Evolutionary conservation across 2,113 vertebrate genomes (phyloP).

Genomic region (Sapayoa aenigma): DNA sequence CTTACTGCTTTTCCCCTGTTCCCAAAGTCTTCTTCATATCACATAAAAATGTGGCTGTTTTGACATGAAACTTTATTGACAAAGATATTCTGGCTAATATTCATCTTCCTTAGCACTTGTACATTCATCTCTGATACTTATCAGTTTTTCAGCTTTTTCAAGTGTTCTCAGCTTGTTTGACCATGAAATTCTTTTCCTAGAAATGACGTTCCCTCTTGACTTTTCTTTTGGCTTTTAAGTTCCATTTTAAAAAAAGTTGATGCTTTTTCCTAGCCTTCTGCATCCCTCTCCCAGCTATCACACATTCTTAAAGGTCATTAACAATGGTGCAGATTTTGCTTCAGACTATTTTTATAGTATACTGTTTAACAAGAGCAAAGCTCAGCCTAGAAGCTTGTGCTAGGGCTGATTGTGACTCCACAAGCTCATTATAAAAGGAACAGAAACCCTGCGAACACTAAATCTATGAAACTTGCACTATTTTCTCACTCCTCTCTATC

Average conservation of each 20-base stretch:
- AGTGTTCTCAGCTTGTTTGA: neutral
- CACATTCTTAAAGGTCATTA: neutral
- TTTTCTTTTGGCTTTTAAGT: neutral
- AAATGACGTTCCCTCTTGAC: neutral
- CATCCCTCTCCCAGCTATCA: neutral
- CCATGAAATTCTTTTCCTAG: neutral
- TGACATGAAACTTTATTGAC: neutral
- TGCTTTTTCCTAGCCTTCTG: neutral
- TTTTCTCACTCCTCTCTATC: neutral
- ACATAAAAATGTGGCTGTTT: neutral
- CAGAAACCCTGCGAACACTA: neutral
- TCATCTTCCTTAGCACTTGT: neutral
- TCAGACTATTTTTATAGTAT: neutral
- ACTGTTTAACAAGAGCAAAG: neutral
- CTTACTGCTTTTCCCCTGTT: neutral
- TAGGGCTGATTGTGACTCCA: neutral
- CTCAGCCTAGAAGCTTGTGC: neutral
- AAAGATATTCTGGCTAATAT: neutral
- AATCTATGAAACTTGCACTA: neutral
- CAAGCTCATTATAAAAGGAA: neutral
- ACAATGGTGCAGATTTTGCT: neutral
- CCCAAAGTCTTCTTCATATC: neutral
- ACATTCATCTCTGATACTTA: neutral
- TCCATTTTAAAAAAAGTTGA: neutral
- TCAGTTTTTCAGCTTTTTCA: neutral